Base-by-base conservation (phyloP, 2,797 vertebrate genomes). In the Peromyscus nudipes region DNA sequence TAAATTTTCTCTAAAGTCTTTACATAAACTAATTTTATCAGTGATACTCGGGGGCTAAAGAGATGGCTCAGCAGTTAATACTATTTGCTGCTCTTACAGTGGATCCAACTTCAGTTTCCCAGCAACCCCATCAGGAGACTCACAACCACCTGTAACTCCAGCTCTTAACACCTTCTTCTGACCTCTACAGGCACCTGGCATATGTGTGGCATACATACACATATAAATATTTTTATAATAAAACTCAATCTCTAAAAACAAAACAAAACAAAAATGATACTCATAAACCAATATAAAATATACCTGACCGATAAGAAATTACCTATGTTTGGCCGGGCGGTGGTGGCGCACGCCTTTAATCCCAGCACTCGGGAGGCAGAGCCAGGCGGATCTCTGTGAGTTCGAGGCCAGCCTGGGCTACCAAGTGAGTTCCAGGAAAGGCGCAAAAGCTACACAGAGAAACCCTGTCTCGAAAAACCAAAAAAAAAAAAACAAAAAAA, bases 1-100 rank as follows among this genome's bases (percentile, higher is more conserved):
- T n/a, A 83, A 94, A 16, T 37, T 89, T 93, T 95, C 49, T 69
- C 4, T 94, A 82, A 97, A 62, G 34, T 79, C 3, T 5, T 37
- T 95, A 52, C 52, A 52, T 52, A 43, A 31, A 81, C 52, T 37
- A 65, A 84, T 84, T 55, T 55, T 55, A 92, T 89, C 65, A 94
- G 49, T n/a, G 25, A 81, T 60, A 90, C 23, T 43, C 9, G 91
- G 92, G 89, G 14, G 16, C 37, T 43, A 14, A 12, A 43, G 60
- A 64, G 12, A 46, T 43, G 46, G 11, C 17, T 85, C 82, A 85
- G 11, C 0, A 10, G 27, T 67, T n/a, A 86, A 86, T 13, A 86
- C 52, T 49, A 69, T 13, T 52, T 69, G 65, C 65, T 86, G 34
- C 17, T 69, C 13, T 84, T 84, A 46, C 12, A 37, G 65, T n/a